Base-by-base conservation (phyloP, 1,140 invertebrate species). In the Doryteuthis pealeii region DNA sequence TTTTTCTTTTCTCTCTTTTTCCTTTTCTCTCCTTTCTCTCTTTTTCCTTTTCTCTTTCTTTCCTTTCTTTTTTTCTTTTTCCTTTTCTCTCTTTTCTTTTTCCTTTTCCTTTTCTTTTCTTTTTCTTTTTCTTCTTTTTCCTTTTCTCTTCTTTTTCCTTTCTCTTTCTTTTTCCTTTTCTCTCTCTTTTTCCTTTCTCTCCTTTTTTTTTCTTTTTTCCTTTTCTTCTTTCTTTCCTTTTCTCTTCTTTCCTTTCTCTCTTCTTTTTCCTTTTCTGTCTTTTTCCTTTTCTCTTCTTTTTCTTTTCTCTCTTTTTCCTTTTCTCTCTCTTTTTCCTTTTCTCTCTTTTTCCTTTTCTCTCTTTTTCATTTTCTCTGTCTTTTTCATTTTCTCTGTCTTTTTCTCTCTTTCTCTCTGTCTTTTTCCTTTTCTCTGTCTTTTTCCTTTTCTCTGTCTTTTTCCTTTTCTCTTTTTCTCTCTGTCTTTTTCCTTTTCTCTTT, bases 1-100 rank as follows among this genome's bases (percentile, higher is more conserved):
- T 45, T 4, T 18, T 43, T 71, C 18, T 30, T 40, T 45, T 49
- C 22, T 49, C 32, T 49, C 45, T 49, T 22, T 49, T n/a, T 49
- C 45, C 31, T 22, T 49, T 32, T n/a, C n/a, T 58, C 15, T 58
- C 15, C 15, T 26, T 18, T 26, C 26, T 26, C 26, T 26, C 26
- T 26, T 18, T 26, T 18, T 26, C 26, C 15, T 18, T 15, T 58
- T 26, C 15, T 22, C 28, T 22, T 28, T 33, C n/a, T n/a, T 72
- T 49, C 62, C n/a, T 33, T n/a, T 73, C 71, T 33, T 18, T 45
- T 30, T 40, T 45, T 40, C 32, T 66, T 70, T 71, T 43, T 28
- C n/a, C 62, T 43, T 35, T 31, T 12, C n/a, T 62, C 43, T 62
- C 31, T 26, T 30, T 28, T 26, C 62, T n/a, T 40, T 31, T 71